Base-by-base conservation (phyloP, 2,797 vertebrate genomes). In the Brachymystax lenok region DNA sequence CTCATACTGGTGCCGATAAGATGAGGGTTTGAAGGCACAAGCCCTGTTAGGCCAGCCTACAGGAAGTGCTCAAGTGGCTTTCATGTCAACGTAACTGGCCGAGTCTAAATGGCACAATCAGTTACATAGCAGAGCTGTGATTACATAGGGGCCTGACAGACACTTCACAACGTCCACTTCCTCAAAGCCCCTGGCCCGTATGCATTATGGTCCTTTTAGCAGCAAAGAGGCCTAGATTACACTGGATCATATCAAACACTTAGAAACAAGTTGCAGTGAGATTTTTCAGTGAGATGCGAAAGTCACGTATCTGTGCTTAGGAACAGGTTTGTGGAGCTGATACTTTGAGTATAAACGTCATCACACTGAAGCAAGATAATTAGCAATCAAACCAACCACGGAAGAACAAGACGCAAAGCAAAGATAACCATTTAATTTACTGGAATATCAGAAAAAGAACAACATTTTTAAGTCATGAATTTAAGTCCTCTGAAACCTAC, bases 1-100 rank as follows among this genome's bases (percentile, higher is more conserved):
- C 77, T 85, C 21, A 17, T 71, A 4, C 21, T 6, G 77, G 67
- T 85, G 83, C 74, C 4, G 52, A 79, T 14, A 27, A 63, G 52
- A 73, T 84, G 75, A 83, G 77, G 72, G 73, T 77, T 80, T 81
- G 30, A 85, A 75, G 66, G 12, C 46, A 59, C 28, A 52, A 50
- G 27, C 40, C 30, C 56, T 52, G 69, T 61, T 35, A 68, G 35
- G 17, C 72, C 12, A 24, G 35, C 70, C 71, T 80, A 3, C 77
- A 83, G 70, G 78, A 85, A 85, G 76, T 75, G 67, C 50, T 50
- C 14, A 69, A 79, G 73, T 21, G 40, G 50, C 80, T 83, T 82
- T 88, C 84, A 78, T 85, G 87, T 90, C 86, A 87, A 85, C 73
- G 40, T 69, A 50, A 52, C 82, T 33, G 16, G 24, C 72, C 59